Conservation (phyloP, 2,113 vertebrate genomes). For the Bos indicus region DNA sequence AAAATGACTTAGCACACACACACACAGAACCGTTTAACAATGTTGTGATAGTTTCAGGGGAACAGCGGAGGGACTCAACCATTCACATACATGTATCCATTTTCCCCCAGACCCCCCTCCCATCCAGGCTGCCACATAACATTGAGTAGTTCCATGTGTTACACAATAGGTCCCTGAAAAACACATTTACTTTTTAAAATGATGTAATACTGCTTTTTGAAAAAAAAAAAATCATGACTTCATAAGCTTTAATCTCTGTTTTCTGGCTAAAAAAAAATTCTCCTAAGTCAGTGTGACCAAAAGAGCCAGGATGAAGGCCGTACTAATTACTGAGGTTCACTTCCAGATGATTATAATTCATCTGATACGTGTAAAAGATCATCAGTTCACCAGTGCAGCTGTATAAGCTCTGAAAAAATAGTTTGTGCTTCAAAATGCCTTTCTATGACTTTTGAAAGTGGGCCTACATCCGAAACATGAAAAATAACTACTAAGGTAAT, state of each 20-base stretch:
- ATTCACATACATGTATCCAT: neutral
- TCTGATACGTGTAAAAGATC: neutral
- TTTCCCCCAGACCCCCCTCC: neutral
- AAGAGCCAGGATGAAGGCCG: neutral
- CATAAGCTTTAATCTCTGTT: neutral
- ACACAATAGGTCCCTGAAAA: neutral
- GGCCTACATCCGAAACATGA: neutral
- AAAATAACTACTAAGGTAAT: neutral
- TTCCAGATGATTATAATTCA: neutral
- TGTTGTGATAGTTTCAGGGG: neutral
- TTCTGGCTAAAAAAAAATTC: neutral
- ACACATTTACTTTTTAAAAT: neutral
- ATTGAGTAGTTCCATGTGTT: neutral
- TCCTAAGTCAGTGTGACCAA: neutral
- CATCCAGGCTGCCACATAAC: neutral
- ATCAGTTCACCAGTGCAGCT: neutral
- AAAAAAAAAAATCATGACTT: neutral
- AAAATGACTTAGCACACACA: neutral
- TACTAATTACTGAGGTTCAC: neutral
- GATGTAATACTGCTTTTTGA: neutral
- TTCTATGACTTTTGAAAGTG: neutral
- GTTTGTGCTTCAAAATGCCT: neutral
- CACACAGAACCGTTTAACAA: neutral
- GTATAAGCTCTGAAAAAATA: neutral
- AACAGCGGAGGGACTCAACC: neutral